Base-by-base conservation (phyloP, 2,888 invertebrate species). In the Arenicola marina region DNA sequence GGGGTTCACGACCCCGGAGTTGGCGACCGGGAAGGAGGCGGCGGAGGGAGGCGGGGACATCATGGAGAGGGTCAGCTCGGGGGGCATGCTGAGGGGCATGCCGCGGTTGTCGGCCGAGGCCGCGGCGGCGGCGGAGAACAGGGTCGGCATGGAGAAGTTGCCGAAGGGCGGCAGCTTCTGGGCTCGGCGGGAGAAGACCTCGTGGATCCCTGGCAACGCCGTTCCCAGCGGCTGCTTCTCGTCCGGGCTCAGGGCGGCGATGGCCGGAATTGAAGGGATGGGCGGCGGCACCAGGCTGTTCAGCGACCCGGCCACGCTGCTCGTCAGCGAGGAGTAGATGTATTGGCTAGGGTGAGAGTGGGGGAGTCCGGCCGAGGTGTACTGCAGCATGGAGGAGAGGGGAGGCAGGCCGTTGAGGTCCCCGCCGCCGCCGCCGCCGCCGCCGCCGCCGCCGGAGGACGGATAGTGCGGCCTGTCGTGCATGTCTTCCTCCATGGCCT, bases 141-240 rank as follows among this genome's bases (percentile, higher is more conserved):
- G 61, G 18, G 60, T 56, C 2, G 69, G 69, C 48, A 69, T 51
- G 26, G 58, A 56, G 26, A 68, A 68, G 54, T 59, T 66, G 43
- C 64, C 56, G 57, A 66, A 66, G 1, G 70, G 70, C 7, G 66
- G 64, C 24, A 67, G 26, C 24, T 57, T 59, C 44, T 53, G 62
- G n/a, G 51, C 43, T 21, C 64, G 51, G 21, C 70, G 53, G 38
- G 68, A 65, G 59, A 71, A 70, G 28, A 71, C 65, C 44, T 71
- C 71, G 51, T 70, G 69, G 45, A 71, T 71, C 24, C 63, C 69
- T 1, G 71, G 71, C 21, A 71, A 58, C 24, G 66, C 54, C 21
- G 62, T 29, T 21, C 44, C 24, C 63, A 51, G 45, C 48, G 11
- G 48, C 18, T 38, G 38, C 56, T 32, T 18, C 38, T n/a, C 15